These are phyloP conservation scores for Cyprinodon diabolis DNA, from an alignment of 2,797 vertebrate species.

Conservation along the genomic window DNA sequence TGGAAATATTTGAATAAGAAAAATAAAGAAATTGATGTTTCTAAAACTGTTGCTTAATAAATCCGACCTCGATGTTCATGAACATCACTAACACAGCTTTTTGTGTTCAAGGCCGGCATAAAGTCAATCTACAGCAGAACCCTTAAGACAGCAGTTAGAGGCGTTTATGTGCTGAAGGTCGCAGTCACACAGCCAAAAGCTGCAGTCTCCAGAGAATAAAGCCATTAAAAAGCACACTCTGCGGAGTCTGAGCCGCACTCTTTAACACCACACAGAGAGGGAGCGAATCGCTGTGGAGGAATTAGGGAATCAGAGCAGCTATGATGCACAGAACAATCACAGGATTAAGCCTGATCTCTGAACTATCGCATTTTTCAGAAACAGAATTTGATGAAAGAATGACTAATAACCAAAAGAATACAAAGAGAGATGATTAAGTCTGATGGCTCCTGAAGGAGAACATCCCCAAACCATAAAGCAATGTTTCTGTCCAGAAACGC, in stretches of 20 bases:
- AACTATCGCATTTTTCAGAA: background rate
- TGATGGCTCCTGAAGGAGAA: too few species aligned
- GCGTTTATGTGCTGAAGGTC: constrained; percentile 20
- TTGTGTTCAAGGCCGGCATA: constrained; percentile 14
- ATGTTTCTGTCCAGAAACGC: too few species aligned
- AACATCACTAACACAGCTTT: background rate
- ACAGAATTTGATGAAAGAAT: background rate
- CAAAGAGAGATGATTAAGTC: background rate
- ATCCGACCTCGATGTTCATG: background rate
- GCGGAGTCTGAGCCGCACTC: constrained; percentile 7
- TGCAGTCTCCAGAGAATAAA: constrained; percentile 37
- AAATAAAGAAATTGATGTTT: too few species aligned
- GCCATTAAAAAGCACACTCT: constrained; percentile 32
- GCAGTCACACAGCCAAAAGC: constrained; percentile 19
- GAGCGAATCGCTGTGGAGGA: background rate
- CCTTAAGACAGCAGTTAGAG: constrained; percentile 17
- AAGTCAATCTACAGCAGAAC: constrained; percentile 18
- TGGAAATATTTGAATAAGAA: background rate
- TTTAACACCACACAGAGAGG: constrained; percentile 2
- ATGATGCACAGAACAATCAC: background rate
- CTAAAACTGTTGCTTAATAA: too few species aligned
- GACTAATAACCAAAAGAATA: background rate
- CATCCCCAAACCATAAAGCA: too few species aligned
- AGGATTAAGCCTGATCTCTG: background rate
- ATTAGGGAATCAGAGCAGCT: background rate